Percentiles rank a stretch among this genome's conserved stretches.
Evolutionary conservation across 1,140 invertebrate genomes (phyloP).

Genomic region (Drosophila sechellia): DNA sequence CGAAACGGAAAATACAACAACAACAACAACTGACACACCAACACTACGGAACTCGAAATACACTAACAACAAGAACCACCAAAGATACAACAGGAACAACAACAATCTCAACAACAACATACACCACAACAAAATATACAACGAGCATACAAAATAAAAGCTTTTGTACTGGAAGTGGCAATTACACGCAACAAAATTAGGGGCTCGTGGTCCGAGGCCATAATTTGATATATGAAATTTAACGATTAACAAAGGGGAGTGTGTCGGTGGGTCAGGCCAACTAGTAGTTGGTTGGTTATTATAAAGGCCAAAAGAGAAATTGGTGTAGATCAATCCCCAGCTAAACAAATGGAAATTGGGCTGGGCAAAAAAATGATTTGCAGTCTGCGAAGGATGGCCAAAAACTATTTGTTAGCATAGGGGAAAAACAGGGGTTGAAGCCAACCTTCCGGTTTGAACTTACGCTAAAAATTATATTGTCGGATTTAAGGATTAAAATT

Average conservation of each 20-base stretch:
- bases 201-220: slow-evolving; percentile 52
- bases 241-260: slow-evolving; percentile 55
- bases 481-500: neutral
- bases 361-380: neutral
- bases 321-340: slow-evolving; percentile 36
- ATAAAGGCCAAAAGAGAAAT: slow-evolving; percentile 66
- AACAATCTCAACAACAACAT: slow-evolving; percentile 6
- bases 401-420: neutral
- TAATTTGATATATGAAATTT: slow-evolving; percentile 66
- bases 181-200: slow-evolving; percentile 80
- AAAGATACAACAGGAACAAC: slow-evolving; percentile 2
- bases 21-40: slow-evolving; percentile 28
- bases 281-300: slow-evolving; percentile 45
- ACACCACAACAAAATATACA: slow-evolving; percentile 4
- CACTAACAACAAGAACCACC: neutral
- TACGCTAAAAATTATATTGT: neutral
- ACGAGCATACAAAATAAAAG: slow-evolving; percentile 62
- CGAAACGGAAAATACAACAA: slow-evolving; percentile 54
- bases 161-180: slow-evolving; percentile 74
- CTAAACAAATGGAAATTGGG: slow-evolving; percentile 50
- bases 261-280: slow-evolving; percentile 28
- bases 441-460: neutral
- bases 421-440: neutral
- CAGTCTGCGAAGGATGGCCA: neutral
- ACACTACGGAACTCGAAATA: slow-evolving; percentile 7